Evolutionary conservation across 2,888 invertebrate genomes (phyloP), one percentile per base, ranked within the genome.

Genomic region (Monochamus alternatus): DNA sequence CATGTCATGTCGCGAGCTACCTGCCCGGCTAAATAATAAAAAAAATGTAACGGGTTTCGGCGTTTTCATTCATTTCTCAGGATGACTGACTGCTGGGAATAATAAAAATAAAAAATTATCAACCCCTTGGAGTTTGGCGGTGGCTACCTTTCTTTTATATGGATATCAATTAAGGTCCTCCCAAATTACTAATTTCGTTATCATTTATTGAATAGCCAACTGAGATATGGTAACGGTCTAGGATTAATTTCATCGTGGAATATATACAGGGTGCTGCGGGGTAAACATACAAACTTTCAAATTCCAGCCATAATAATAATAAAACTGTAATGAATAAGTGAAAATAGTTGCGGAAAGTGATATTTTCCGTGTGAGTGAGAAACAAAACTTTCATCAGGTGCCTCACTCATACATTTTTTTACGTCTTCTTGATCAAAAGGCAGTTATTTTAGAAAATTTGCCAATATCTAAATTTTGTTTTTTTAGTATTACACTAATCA

Each of bases 41-140:
- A 81, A 84, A 83, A 80, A 77, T 38, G 83, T 86, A 86, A 86
- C 86, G 86, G 85, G 81, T 82, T 83, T 83, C 80, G 85, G 84
- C 83, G 85, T 84, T 84, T 83, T 83, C 85, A 85, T 85, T 85
- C 85, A 85, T 83, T 81, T 79, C 73, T 32, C n/a, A 70, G 81
- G 71, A 79, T 76, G 78, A 82, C 84, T 78, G 78, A 83, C 84
- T 78, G 84, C 84, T 84, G 83, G 74, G 84, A 81, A 78, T 80
- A 82, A 82, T 81, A 82, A 82, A 82, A 78, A 79, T 75, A 76
- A 68, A 77, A 79, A 77, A 77, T 79, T 73, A 79, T 77, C 75
- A 77, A 74, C 73, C 71, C 22, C 71, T 64, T 75, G 74, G 62
- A 70, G 68, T 66, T 67, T 74, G 58, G 60, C 75, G 79, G 65